Evolutionary conservation across 1,140 invertebrate genomes (phyloP).

Genomic region (Magallana ariakensis): DNA sequence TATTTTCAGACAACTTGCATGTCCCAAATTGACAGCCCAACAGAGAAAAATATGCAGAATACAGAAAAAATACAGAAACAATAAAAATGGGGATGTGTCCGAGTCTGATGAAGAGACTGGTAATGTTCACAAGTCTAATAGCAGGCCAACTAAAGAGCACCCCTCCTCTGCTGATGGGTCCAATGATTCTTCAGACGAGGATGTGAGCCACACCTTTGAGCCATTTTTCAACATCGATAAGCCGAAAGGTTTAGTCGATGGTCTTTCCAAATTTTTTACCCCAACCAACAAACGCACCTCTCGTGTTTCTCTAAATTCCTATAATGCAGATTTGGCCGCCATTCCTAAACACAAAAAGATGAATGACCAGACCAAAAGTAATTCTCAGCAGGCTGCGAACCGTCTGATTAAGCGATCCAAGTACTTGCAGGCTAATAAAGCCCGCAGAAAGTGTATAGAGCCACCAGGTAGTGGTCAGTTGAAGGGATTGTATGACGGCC

Average conservation of each 20-base stretch:
- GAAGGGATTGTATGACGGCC: constrained; percentile 89
- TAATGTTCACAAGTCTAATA: constrained; percentile 62
- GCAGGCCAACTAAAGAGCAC: constrained; percentile 46
- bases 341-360: constrained; percentile 57
- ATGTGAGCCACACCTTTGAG: constrained; percentile 70
- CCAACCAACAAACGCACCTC: constrained; percentile 79
- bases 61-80: constrained; percentile 58
- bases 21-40: constrained; percentile 59
- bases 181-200: constrained; percentile 68
- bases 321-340: constrained; percentile 62
- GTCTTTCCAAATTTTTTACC: constrained; percentile 78
- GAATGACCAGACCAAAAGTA: constrained; percentile 65
- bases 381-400: constrained; percentile 75
- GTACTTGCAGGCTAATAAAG: constrained; percentile 74
- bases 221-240: constrained; percentile 71
- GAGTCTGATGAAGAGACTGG: constrained; percentile 60
- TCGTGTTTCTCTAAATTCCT: constrained; percentile 76
- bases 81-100: constrained; percentile 59
- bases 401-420: constrained; percentile 76
- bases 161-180: constrained; percentile 62
- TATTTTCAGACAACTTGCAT: constrained; percentile 57
- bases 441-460: constrained; percentile 63
- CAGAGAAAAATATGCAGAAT: constrained; percentile 54
- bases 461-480: constrained; percentile 84
- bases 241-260: constrained; percentile 79